Evolutionary conservation across 2,888 invertebrate species (phyloP), one percentile per base, ranked within the genome.

Genomic region (Pseudeuparius sepicola): DNA sequence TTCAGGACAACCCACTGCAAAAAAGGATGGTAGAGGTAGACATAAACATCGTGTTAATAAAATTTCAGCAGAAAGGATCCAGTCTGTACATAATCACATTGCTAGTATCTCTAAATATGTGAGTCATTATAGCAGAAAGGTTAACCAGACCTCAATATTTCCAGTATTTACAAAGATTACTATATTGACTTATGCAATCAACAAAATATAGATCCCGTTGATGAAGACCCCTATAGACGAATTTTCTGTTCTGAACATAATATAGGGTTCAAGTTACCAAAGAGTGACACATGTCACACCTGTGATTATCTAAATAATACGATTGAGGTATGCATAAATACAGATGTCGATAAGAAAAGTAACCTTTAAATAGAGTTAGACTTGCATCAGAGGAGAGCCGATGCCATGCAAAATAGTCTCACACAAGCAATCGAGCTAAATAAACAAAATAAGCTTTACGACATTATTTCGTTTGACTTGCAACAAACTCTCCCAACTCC

Each of bases 181-280:
- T 46, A 44, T 20, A 2, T 39, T 4, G 14, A 6, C 3, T 45
- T 41, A 39, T 45, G 46, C 23, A 34, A 34, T 36, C 33, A 36
- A 24, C 16, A 31, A 24, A 26, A 29, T 36, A 31, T 44, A 11
- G 4, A 13, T 20, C 40, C 43, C 23, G 43, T 43, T 3, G 31
- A 24, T 11, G 31, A 43, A 31, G 36, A 42, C 25, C 13, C 9
- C 4, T 41, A 46, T 28, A 20, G 41, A 20, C 17, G 38, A 20
- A 38, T 42, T 24, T 48, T 46, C 31, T 45, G 41, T 18, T 34
- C 29, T 2, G 24, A 43, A 17, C 45, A 31, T 24, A 47, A 47
- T 31, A 45, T 45, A 4, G 45, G 45, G 2, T 48, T 45, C 27
- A 45, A 45, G 29, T 12, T 47, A 6, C 46, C 47, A 10, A 44